These are phyloP conservation scores for Notothenia rossii DNA, from an alignment of 2,113 vertebrate genomes.

Conservation along the genomic window DNA sequence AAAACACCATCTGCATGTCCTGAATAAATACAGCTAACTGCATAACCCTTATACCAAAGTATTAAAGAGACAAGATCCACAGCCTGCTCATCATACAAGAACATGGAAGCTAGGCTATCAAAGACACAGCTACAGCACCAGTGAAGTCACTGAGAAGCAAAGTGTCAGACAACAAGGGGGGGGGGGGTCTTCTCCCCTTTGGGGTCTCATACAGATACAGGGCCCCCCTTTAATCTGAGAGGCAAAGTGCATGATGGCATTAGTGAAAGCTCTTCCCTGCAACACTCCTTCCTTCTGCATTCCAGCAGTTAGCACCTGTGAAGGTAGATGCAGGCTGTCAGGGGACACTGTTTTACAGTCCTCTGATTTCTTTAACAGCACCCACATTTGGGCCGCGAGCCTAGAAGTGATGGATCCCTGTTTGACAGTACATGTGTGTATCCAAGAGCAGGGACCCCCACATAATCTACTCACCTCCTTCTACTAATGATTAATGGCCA, in stretches of 20 bases:
- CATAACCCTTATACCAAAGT: constrained; percentile 50
- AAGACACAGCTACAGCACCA: constrained; percentile 51
- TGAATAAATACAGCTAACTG: constrained; percentile 71
- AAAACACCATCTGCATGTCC: constrained; percentile 55
- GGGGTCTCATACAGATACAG: background rate
- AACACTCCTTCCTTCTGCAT: background rate
- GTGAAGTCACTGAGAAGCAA: constrained; percentile 25
- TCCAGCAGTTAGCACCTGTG: constrained; percentile 46
- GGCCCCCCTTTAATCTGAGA: background rate
- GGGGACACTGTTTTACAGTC: constrained; percentile 16
- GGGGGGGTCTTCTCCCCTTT: background rate
- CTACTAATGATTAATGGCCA: constrained; percentile 36
- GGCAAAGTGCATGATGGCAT: background rate
- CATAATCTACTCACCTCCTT: constrained; percentile 1
- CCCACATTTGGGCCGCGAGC: background rate
- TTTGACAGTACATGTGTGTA: constrained; percentile 18
- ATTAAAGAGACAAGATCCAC: constrained; percentile 67
- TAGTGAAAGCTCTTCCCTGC: constrained; percentile 36
- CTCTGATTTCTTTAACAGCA: constrained; percentile 25
- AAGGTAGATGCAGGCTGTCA: constrained; percentile 14
- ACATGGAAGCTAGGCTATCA: background rate
- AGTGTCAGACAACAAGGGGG: background rate
- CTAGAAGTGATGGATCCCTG: constrained; percentile 20
- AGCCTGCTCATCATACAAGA: constrained; percentile 9
- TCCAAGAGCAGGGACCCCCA: constrained; percentile 19